Conservation (phyloP, 2,797 vertebrate genomes). For the Acestrorhynchus altus region DNA sequence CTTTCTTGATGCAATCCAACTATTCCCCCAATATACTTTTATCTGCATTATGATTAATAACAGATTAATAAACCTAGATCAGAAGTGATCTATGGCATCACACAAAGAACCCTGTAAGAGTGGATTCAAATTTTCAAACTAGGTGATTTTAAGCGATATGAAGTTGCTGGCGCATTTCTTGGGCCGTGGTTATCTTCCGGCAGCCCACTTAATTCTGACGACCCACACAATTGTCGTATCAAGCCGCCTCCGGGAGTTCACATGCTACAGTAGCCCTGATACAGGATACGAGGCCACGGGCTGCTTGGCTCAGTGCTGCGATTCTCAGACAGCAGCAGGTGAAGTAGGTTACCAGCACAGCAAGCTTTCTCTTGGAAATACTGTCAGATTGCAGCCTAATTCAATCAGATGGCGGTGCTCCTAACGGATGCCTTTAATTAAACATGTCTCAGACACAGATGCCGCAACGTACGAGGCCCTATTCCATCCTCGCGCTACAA, state of each 20-base stretch:
- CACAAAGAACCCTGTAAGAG: too few relatives aligned
- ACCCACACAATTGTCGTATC: neutral
- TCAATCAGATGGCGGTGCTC: constrained; percentile 56
- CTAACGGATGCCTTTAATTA: constrained; percentile 52
- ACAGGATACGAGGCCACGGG: neutral
- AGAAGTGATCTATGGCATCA: too few relatives aligned
- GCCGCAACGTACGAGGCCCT: neutral
- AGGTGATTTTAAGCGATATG: neutral
- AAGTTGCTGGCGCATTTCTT: neutral
- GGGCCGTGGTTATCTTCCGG: neutral
- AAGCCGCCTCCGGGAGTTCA: neutral
- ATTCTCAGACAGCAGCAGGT: constrained; percentile 61
- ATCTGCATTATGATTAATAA: too few relatives aligned
- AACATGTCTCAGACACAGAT: constrained; percentile 38
- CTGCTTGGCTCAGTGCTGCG: constrained; percentile 33
- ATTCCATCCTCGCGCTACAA: constrained; percentile 1
- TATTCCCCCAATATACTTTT: too few relatives aligned
- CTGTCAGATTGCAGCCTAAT: constrained; percentile 60
- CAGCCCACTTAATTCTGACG: neutral
- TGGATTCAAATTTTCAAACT: neutral
- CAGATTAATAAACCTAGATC: too few relatives aligned
- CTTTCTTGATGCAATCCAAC: too few relatives aligned
- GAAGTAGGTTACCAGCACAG: constrained; percentile 64
- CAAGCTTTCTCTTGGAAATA: constrained; percentile 49
- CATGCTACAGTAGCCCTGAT: neutral